Conservation (phyloP, 2,797 vertebrate genomes). For the Dipus sagitta region DNA sequence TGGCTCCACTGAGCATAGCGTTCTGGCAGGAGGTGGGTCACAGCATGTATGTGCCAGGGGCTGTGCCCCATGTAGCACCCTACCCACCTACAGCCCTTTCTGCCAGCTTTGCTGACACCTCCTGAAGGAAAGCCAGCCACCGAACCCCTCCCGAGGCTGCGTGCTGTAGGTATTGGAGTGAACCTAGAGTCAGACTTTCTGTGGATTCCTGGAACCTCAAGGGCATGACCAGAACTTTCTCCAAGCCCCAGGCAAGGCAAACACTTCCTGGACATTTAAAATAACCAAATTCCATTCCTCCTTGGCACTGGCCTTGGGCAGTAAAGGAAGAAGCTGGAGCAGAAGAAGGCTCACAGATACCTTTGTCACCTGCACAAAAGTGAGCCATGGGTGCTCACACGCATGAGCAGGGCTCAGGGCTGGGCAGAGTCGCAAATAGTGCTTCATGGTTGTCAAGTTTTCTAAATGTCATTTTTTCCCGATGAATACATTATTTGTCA, state of each 20-base stretch:
- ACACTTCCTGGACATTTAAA: background rate
- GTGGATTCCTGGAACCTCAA: background rate
- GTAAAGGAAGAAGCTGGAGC: background rate
- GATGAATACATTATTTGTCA: background rate
- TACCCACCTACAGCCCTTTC: background rate
- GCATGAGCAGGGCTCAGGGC: no score
- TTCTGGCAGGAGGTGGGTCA: background rate
- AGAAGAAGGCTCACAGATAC: no score
- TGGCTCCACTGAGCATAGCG: conserved; percentile 86
- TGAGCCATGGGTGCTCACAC: background rate
- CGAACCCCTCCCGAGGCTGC: no score
- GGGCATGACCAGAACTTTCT: background rate
- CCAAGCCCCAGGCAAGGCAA: background rate
- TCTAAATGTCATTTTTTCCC: background rate
- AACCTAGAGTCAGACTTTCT: background rate
- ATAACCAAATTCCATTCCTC: background rate
- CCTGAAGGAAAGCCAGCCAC: background rate
- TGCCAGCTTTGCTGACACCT: background rate
- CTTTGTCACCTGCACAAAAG: background rate
- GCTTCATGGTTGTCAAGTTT: background rate
- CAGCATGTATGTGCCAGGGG: background rate
- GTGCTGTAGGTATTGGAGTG: no score
- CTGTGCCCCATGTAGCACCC: background rate
- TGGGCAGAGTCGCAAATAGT: background rate
- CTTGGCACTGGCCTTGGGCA: background rate